Percentiles rank a stretch among this genome's conserved stretches.
These are phyloP conservation scores for Agonopterix arenella DNA, from an alignment of 2,888 invertebrate genomes.

Conservation along the genomic window DNA sequence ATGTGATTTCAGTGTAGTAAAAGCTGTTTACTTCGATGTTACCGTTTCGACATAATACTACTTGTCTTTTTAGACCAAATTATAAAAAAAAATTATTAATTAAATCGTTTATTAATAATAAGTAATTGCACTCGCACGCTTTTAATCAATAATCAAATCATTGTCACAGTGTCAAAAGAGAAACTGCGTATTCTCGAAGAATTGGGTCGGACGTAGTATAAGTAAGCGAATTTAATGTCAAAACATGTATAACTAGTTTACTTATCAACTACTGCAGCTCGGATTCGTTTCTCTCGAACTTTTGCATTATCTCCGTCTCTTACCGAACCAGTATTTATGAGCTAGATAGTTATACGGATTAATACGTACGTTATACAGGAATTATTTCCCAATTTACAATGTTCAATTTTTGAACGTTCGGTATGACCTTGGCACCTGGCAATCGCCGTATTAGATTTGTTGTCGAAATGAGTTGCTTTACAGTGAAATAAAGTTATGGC, in stretches of 20 bases:
- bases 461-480: slow-evolving; percentile 15
- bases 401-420: slow-evolving; percentile 15
- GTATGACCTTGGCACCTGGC: slow-evolving; percentile 26
- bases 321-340: slow-evolving; percentile 1
- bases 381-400: slow-evolving; percentile 15
- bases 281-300: slow-evolving; percentile 3
- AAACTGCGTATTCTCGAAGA: slow-evolving; percentile 25
- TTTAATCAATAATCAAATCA: slow-evolving; percentile 17
- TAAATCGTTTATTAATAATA: too few species aligned
- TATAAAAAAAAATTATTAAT: too few species aligned
- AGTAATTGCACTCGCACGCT: background rate
- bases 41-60: too few species aligned
- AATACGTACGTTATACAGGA: slow-evolving; percentile 10
- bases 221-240: slow-evolving; percentile 19
- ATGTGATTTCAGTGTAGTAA: too few species aligned
- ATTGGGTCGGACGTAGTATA: slow-evolving; percentile 22
- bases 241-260: slow-evolving; percentile 32
- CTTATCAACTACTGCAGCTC: slow-evolving; percentile 6
- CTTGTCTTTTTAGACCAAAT: too few species aligned
- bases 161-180: slow-evolving; percentile 26
- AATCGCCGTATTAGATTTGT: slow-evolving; percentile 20
- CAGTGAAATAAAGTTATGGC: too few species aligned
- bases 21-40: too few species aligned
- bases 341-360: slow-evolving; percentile 4
- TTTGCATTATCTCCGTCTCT: slow-evolving; percentile 3